Evolutionary conservation across 2,113 vertebrate genomes (phyloP).

Genomic region (Pseudopipra pipra): DNA sequence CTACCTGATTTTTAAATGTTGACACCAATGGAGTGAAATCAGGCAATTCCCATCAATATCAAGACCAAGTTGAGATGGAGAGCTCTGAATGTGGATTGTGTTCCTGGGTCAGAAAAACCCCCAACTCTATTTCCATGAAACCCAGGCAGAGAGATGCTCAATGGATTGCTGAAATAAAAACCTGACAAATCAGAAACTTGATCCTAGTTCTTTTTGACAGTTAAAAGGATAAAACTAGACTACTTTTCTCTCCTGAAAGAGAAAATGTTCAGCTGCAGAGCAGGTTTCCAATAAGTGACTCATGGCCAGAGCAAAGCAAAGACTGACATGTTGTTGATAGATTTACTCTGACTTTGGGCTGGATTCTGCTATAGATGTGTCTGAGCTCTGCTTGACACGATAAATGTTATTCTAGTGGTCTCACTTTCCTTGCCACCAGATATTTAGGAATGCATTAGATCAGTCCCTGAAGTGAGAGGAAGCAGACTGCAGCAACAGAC

Average conservation of each 20-base stretch:
- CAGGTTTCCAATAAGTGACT: neutral
- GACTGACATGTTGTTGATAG: accelerated
- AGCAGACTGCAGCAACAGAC: neutral
- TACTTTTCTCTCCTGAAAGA: neutral
- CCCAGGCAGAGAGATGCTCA: neutral
- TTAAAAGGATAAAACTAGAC: neutral
- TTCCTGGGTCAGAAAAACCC: neutral
- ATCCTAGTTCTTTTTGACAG: neutral
- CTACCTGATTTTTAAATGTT: neutral
- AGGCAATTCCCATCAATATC: neutral
- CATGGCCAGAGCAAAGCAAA: neutral
- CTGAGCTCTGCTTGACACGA: neutral
- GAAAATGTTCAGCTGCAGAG: neutral
- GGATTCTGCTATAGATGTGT: neutral
- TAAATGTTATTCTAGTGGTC: neutral
- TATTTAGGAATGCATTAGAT: neutral
- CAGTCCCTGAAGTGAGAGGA: neutral
- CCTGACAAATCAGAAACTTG: neutral
- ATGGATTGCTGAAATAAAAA: neutral
- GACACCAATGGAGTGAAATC: neutral
- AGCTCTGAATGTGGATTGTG: neutral
- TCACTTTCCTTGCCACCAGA: neutral
- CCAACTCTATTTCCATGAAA: neutral
- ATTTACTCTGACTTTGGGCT: neutral
- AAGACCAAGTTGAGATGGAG: neutral